Conservation (phyloP, 2,797 vertebrate species). For the Alca torda region DNA sequence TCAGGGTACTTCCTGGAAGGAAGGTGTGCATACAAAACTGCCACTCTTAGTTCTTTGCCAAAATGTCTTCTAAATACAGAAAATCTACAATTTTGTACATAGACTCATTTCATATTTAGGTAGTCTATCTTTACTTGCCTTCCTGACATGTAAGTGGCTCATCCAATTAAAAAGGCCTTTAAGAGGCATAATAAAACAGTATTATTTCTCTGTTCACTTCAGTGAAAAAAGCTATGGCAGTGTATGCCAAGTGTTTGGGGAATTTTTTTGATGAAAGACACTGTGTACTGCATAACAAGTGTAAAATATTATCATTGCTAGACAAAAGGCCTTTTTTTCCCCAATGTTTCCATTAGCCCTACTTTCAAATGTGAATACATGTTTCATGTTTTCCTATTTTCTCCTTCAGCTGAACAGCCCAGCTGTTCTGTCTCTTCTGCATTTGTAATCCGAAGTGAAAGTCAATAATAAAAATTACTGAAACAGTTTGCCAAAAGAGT, state of each 20-base stretch:
- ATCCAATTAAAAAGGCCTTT: neutral
- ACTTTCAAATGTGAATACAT: neutral
- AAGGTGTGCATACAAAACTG: rapidly evolving
- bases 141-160: neutral
- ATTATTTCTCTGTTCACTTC: neutral
- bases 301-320: neutral
- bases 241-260: neutral
- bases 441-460: neutral
- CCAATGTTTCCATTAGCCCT: neutral
- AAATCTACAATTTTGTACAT: neutral
- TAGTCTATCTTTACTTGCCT: neutral
- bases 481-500: neutral
- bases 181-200: neutral
- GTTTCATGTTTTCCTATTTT: neutral
- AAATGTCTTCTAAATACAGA: neutral
- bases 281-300: neutral
- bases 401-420: neutral
- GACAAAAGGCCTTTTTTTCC: rapidly evolving
- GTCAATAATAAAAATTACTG: neutral
- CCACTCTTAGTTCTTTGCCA: neutral
- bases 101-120: neutral
- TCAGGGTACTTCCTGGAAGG: neutral
- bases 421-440: neutral
- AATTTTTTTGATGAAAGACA: neutral
- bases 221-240: neutral